A percentile compares a stretch with the other conserved stretches of the same genome.
phyloP scores from a whole-genome alignment of 2,888 invertebrate genomes.

The Clivina fossor region DNA sequence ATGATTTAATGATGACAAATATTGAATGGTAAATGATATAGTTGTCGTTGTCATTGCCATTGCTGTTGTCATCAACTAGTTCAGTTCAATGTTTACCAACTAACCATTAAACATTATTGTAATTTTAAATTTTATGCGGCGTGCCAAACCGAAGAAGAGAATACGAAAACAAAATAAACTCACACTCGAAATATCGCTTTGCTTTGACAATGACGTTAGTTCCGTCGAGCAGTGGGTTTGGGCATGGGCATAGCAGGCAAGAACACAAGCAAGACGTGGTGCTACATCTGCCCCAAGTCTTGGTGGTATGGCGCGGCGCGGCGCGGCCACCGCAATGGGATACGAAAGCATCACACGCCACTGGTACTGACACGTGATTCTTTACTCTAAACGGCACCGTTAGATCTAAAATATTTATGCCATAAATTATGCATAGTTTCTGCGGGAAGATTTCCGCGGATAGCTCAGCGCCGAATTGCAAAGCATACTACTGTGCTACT shows the following conservation, averaged over 20 bases:
- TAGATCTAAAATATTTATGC: conserved; percentile 33
- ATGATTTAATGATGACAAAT: too few relatives aligned
- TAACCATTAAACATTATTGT: conserved; percentile 25
- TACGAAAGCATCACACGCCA: conserved; percentile 24
- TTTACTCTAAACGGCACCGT: conserved; percentile 33
- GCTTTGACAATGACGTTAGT: conserved; percentile 21
- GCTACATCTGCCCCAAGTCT: too few relatives aligned
- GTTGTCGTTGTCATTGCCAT: too few relatives aligned
- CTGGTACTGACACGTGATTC: conserved; percentile 32
- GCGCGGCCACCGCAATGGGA: conserved; percentile 14
- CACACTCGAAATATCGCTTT: conserved; percentile 12
- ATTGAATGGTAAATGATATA: too few relatives aligned
- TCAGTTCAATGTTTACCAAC: too few relatives aligned
- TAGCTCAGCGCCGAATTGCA: conserved; percentile 26
- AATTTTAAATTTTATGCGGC: conserved; percentile 28
- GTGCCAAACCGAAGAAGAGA: conserved; percentile 10
- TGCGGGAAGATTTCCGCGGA: conserved; percentile 28
- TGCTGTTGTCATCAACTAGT: too few relatives aligned
- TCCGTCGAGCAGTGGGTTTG: background rate
- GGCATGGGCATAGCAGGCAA: background rate
- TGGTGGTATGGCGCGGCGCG: background rate
- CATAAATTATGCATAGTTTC: conserved; percentile 34
- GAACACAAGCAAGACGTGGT: too few relatives aligned
- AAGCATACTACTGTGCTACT: too few relatives aligned
- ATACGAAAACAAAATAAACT: conserved; percentile 21